A percentile compares a stretch with the other conserved stretches of the same genome.
Conservation (phyloP, 2,888 invertebrate genomes). For the Dendrolimus houi region DNA sequence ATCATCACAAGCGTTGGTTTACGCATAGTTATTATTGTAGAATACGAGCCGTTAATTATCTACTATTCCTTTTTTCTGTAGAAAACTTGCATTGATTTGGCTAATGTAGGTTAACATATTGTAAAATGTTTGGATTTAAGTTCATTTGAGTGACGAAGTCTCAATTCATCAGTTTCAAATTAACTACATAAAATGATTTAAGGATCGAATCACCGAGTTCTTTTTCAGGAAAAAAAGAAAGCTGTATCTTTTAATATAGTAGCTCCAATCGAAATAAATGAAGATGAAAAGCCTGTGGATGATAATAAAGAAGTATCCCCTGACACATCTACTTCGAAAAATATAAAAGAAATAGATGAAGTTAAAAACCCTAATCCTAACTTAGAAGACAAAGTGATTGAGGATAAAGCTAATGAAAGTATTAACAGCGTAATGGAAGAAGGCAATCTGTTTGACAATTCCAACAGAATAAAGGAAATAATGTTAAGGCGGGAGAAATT, state of each 20-base stretch:
- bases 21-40: too few relatives aligned
- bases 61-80: too few relatives aligned
- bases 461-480: slow-evolving; percentile 42
- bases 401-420: slow-evolving; percentile 23
- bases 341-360: background rate
- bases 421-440: slow-evolving; percentile 29
- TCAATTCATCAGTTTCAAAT: too few relatives aligned
- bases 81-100: too few relatives aligned
- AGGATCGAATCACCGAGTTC: slow-evolving; percentile 11
- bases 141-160: too few relatives aligned
- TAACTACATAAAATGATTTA: background rate
- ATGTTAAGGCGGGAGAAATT: slow-evolving; percentile 50
- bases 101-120: too few relatives aligned
- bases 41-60: too few relatives aligned
- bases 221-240: slow-evolving; percentile 36
- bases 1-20: too few relatives aligned
- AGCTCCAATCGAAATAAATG: slow-evolving; percentile 21
- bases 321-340: too few relatives aligned
- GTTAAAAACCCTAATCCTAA: background rate
- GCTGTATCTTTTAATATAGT: slow-evolving; percentile 38
- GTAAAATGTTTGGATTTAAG: too few relatives aligned
- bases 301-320: too few relatives aligned
- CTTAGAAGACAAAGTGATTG: slow-evolving; percentile 2
- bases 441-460: slow-evolving; percentile 33
- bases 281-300: slow-evolving; percentile 13